Evolutionary conservation across 2,797 vertebrate genomes (phyloP).

Genomic region (Lemur catta): DNA sequence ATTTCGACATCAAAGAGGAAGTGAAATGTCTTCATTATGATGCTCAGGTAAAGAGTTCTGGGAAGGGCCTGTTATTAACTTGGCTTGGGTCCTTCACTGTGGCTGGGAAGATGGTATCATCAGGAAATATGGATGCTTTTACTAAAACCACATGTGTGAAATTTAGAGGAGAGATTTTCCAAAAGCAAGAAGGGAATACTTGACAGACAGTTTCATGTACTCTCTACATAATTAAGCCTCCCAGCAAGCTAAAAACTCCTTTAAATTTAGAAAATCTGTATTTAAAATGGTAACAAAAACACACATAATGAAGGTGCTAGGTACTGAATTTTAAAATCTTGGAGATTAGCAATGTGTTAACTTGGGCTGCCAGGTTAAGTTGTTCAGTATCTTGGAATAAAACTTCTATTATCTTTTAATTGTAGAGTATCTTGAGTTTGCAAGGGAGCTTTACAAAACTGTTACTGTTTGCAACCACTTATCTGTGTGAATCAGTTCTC

Average conservation of each 20-base stretch:
- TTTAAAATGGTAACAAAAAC: constrained; percentile 33
- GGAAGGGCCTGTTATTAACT: not conserved
- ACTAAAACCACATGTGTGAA: not conserved
- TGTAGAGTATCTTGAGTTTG: constrained; percentile 39
- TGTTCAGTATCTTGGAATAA: constrained; percentile 52
- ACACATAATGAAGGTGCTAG: not conserved
- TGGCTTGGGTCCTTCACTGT: not conserved
- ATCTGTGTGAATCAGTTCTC: constrained; percentile 64
- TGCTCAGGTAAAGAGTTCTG: not conserved
- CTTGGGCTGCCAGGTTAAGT: constrained; percentile 41
- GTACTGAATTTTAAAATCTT: constrained; percentile 50
- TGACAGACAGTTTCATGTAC: not conserved
- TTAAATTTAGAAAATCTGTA: constrained; percentile 33
- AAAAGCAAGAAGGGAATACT: not conserved
- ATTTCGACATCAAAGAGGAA: not conserved
- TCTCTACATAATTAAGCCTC: constrained; percentile 8
- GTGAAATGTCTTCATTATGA: not conserved
- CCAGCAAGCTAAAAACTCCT: not conserved
- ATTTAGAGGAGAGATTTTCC: not conserved
- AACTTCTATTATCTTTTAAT: constrained; percentile 42
- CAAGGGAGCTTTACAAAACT: constrained; percentile 45
- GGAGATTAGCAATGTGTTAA: constrained; percentile 18
- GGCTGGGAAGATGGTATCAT: not conserved
- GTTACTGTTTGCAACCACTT: constrained; percentile 61
- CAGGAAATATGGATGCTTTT: not conserved